A percentile compares a stretch with the other conserved stretches of the same genome.
These are phyloP conservation scores for Aldabrachelys gigantea DNA, from an alignment of 2,113 vertebrate genomes.

Conservation along the genomic window DNA sequence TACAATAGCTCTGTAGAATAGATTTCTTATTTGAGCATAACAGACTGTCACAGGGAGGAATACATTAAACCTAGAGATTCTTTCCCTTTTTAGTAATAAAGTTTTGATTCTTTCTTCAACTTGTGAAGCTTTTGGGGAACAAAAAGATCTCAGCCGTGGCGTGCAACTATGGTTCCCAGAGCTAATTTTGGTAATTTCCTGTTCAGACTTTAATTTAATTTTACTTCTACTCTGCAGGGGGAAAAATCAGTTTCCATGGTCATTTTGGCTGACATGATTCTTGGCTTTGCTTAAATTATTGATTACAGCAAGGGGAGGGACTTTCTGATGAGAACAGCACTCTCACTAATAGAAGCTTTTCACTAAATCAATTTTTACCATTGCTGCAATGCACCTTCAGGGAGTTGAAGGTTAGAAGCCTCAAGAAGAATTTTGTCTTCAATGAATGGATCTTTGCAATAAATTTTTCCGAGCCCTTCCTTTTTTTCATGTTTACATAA, in stretches of 20 bases:
- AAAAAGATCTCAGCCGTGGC: not conserved
- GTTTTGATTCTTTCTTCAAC: constrained; percentile 8
- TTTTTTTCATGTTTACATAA: constrained; percentile 22
- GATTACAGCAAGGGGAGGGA: constrained; percentile 75
- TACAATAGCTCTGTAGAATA: not conserved
- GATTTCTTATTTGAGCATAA: accelerated
- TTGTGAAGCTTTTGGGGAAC: not conserved
- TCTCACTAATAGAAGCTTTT: constrained; percentile 78
- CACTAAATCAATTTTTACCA: constrained; percentile 78
- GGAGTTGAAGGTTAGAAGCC: constrained; percentile 53
- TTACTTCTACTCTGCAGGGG: constrained; percentile 24
- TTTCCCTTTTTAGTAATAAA: not conserved
- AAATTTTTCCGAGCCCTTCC: constrained; percentile 18
- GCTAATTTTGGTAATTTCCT: constrained; percentile 38
- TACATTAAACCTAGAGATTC: not conserved
- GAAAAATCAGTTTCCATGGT: constrained; percentile 56
- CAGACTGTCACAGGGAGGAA: not conserved
- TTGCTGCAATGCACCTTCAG: constrained; percentile 62
- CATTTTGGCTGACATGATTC: constrained; percentile 73
- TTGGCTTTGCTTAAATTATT: constrained; percentile 80
- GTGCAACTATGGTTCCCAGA: not conserved
- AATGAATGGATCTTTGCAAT: constrained; percentile 57
- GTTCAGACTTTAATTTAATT: constrained; percentile 61
- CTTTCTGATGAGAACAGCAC: constrained; percentile 66
- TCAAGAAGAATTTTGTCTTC: constrained; percentile 56